Percentiles rank a stretch among this genome's conserved stretches.
These are phyloP conservation scores for Opisthocomus hoazin DNA, from an alignment of 2,113 vertebrate species.

Conservation along the genomic window DNA sequence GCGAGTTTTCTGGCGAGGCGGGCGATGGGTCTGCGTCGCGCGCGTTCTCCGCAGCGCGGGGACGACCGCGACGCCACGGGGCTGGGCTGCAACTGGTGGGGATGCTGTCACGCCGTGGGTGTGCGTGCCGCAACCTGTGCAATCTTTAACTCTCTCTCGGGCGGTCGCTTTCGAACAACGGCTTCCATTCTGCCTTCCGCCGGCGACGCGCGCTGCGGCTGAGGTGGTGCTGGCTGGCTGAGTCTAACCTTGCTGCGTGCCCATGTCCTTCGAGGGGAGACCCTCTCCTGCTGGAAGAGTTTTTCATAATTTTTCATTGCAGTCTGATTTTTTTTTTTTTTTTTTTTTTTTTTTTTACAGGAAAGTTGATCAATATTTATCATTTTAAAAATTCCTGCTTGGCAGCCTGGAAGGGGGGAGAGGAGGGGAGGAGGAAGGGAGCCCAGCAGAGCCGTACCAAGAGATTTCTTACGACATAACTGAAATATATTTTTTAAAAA, in stretches of 20 bases:
- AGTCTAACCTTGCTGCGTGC: background rate
- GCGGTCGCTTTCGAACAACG: background rate
- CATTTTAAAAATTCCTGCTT: background rate
- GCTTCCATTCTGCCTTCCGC: background rate
- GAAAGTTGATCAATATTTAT: constrained; percentile 45
- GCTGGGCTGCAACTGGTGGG: background rate
- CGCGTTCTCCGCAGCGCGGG: background rate
- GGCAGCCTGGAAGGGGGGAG: background rate
- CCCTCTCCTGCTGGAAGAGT: background rate
- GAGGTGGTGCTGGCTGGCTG: background rate
- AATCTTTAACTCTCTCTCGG: background rate
- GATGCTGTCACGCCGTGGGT: background rate
- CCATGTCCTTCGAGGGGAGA: background rate
- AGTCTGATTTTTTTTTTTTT: background rate
- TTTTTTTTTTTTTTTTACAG: background rate
- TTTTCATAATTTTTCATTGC: background rate
- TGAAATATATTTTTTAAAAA: background rate
- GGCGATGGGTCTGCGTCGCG: background rate
- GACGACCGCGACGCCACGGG: background rate
- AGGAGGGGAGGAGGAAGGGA: background rate
- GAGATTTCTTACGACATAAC: background rate
- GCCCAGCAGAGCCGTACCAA: background rate
- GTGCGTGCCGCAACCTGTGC: background rate
- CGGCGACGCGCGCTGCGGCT: background rate
- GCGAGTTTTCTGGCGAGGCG: background rate